A percentile compares a stretch with the other conserved stretches of the same genome.
Evolutionary conservation across 2,113 vertebrate species (phyloP).

Genomic region (Labrus mixtus): DNA sequence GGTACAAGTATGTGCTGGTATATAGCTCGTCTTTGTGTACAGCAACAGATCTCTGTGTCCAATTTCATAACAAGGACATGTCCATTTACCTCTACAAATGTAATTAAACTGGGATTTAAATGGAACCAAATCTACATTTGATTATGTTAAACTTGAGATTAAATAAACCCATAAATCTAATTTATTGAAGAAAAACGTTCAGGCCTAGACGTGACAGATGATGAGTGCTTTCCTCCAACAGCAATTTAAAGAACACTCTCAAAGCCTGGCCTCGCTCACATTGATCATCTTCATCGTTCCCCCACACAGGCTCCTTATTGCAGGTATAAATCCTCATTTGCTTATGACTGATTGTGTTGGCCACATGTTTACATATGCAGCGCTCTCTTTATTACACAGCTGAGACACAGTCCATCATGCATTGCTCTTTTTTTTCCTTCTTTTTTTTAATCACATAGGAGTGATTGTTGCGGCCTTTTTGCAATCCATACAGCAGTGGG

Average conservation of each 20-base stretch:
- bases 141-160: constrained; percentile 14
- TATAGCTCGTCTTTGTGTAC: not conserved
- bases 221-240: constrained; percentile 41
- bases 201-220: constrained; percentile 22
- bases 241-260: constrained; percentile 42
- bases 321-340: constrained; percentile 81
- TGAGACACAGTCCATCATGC: constrained; percentile 60
- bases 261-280: constrained; percentile 41
- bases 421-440: constrained; percentile 54
- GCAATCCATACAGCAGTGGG: constrained; percentile 67
- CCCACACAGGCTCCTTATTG: constrained; percentile 70
- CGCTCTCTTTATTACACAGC: constrained; percentile 67
- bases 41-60: not conserved
- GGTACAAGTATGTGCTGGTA: not conserved
- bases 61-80: constrained; percentile 10
- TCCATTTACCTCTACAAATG: constrained; percentile 2
- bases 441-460: constrained; percentile 67
- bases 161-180: constrained; percentile 27
- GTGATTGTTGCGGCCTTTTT: constrained; percentile 66
- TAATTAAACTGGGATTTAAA: constrained; percentile 21
- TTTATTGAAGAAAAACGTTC: constrained; percentile 21
- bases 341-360: constrained; percentile 65
- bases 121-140: constrained; percentile 18
- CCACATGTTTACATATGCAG: constrained; percentile 73
- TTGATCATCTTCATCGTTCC: constrained; percentile 66